A percentile compares a stretch with the other conserved stretches of the same genome.
phyloP scores from a whole-genome alignment of 2,888 invertebrate species.

The Melipona bicolor region DNA sequence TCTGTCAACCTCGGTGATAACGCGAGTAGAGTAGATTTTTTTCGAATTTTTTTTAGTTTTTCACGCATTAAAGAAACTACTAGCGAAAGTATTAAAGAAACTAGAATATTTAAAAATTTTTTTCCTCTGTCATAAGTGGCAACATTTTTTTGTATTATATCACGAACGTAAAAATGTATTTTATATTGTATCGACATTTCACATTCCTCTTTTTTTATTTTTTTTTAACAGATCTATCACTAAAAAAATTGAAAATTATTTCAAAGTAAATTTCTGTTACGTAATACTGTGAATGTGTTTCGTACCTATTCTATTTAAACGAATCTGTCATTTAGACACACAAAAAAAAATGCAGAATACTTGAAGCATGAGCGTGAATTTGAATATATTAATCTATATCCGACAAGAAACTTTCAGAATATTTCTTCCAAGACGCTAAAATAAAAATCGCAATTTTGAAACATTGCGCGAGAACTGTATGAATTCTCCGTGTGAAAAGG shows the following conservation, averaged over 20 bases:
- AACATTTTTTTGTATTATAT: neutral
- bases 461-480: neutral
- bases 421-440: neutral
- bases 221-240: neutral
- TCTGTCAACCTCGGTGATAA: too few relatives aligned
- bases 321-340: too few relatives aligned
- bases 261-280: too few relatives aligned
- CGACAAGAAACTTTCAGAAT: neutral
- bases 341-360: too few relatives aligned
- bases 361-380: neutral
- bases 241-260: neutral
- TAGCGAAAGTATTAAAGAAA: too few relatives aligned
- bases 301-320: too few relatives aligned
- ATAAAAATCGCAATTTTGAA: neutral
- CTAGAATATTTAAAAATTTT: too few relatives aligned
- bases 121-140: too few relatives aligned
- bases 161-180: neutral
- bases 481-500: neutral
- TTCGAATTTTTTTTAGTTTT: neutral
- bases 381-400: neutral
- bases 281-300: too few relatives aligned
- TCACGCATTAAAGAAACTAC: neutral
- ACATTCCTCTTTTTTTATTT: too few relatives aligned
- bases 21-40: neutral
- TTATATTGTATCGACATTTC: too few relatives aligned